A percentile compares a stretch with the other conserved stretches of the same genome.
Conservation (phyloP, 2,888 invertebrate species). For the Drosophila merina region DNA sequence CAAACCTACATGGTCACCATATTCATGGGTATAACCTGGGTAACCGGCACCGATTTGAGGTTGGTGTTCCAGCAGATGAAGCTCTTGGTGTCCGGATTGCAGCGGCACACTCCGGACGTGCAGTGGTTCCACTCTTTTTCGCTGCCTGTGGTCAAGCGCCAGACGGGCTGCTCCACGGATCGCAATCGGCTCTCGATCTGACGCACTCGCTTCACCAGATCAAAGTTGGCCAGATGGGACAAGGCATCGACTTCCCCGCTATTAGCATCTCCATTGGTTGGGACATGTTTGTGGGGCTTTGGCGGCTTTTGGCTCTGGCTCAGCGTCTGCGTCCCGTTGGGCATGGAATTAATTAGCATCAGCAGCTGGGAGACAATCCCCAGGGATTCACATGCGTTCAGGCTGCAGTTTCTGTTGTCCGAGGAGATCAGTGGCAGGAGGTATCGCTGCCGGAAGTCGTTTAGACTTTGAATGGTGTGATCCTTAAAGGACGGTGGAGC, state of each 20-base stretch:
- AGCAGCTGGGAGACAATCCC: slow-evolving; percentile 82
- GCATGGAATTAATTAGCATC: slow-evolving; percentile 65
- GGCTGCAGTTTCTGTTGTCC: slow-evolving; percentile 81
- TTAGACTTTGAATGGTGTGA: slow-evolving; percentile 55
- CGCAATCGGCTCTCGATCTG: slow-evolving; percentile 86
- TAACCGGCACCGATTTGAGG: slow-evolving; percentile 85
- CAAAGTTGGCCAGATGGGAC: slow-evolving; percentile 67
- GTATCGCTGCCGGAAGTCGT: slow-evolving; percentile 74
- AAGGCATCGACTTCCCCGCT: slow-evolving; percentile 39
- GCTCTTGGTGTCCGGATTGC: slow-evolving; percentile 87
- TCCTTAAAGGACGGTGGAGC: slow-evolving; percentile 20
- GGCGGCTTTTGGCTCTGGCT: neutral
- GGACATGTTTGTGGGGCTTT: slow-evolving; percentile 1
- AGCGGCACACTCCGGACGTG: slow-evolving; percentile 87
- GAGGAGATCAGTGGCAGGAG: slow-evolving; percentile 68
- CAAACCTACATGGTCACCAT: slow-evolving; percentile 86
- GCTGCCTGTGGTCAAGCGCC: slow-evolving; percentile 85
- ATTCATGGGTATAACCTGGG: slow-evolving; percentile 87
- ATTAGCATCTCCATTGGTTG: slow-evolving; percentile 10
- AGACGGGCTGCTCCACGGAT: slow-evolving; percentile 88
- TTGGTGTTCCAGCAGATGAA: slow-evolving; percentile 88
- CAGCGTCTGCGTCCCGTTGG: slow-evolving; percentile 30
- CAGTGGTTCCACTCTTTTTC: slow-evolving; percentile 86
- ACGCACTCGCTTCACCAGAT: slow-evolving; percentile 80
- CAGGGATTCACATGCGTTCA: slow-evolving; percentile 84